These are phyloP conservation scores for Martes flavigula DNA, from an alignment of 2,797 vertebrate genomes.

Conservation along the genomic window DNA sequence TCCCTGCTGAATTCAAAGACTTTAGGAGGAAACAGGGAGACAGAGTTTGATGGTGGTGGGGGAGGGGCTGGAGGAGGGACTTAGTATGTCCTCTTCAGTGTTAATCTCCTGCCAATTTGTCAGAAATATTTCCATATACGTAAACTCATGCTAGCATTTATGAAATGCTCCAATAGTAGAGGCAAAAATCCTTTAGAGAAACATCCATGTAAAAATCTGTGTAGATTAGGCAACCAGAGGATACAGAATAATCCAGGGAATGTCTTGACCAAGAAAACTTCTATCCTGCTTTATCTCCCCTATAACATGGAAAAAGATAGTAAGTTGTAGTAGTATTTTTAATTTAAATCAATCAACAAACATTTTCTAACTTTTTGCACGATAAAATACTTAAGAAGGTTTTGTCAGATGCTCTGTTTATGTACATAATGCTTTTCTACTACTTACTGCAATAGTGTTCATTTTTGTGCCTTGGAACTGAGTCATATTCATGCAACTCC, in stretches of 20 bases:
- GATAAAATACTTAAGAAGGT: not conserved
- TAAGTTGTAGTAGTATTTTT: not conserved
- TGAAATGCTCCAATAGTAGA: not conserved
- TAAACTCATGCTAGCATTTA: not conserved
- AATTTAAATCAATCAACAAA: not conserved
- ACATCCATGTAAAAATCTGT: not conserved
- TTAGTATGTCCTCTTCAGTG: too few species aligned
- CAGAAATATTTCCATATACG: not conserved
- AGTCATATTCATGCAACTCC: not conserved
- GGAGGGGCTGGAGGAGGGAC: rapidly evolving
- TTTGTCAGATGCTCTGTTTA: not conserved
- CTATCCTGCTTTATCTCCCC: not conserved
- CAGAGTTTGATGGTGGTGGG: not conserved
- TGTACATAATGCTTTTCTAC: not conserved
- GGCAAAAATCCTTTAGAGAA: not conserved
- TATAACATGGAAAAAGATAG: not conserved
- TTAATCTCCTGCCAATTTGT: not conserved
- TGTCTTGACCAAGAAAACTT: not conserved
- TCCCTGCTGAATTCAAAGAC: conserved; percentile 50
- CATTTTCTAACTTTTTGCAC: not conserved
- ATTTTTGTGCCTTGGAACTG: not conserved
- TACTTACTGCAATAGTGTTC: not conserved
- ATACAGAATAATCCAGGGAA: not conserved
- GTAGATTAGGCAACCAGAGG: not conserved
- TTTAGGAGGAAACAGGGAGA: not conserved